Percentiles rank a stretch among this genome's conserved stretches.
These are phyloP conservation scores for Nemotelus nigrinus DNA, from an alignment of 2,888 invertebrate species.

Conservation along the genomic window DNA sequence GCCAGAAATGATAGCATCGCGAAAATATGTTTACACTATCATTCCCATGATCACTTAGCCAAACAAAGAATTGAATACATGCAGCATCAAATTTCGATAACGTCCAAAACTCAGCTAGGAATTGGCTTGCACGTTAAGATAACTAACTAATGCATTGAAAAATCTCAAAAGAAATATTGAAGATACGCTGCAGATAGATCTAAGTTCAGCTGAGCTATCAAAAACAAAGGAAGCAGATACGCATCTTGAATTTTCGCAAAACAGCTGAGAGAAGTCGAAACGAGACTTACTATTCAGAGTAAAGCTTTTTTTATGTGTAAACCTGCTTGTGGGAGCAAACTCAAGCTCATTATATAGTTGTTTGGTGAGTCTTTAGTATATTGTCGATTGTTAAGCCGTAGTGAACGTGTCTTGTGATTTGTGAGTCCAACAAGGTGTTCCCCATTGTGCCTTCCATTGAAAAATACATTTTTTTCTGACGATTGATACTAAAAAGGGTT, in stretches of 20 bases:
- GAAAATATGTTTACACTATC: constrained; percentile 15
- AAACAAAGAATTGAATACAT: not conserved
- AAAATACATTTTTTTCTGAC: not conserved
- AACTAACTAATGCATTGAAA: not conserved
- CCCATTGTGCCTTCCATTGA: not conserved
- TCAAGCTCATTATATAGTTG: constrained; percentile 9
- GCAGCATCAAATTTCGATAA: constrained; percentile 10
- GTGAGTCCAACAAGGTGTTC: constrained; percentile 6
- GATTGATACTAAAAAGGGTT: not conserved
- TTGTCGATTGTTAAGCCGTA: not conserved
- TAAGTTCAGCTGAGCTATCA: not conserved
- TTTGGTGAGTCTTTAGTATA: constrained; percentile 6
- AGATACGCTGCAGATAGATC: not conserved
- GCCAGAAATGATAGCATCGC: not conserved
- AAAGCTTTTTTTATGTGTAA: not conserved
- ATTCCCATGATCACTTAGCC: too few species aligned
- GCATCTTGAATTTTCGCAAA: not conserved
- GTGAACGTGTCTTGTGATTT: constrained; percentile 26
- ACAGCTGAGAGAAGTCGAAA: constrained; percentile 18
- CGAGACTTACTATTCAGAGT: not conserved
- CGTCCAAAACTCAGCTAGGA: not conserved
- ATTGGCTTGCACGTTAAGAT: not conserved
- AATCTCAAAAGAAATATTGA: not conserved
- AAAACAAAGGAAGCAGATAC: not conserved
- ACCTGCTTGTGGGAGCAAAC: not conserved